Percentiles rank a stretch among this genome's conserved stretches.
Evolutionary conservation across 2,113 vertebrate species (phyloP).

Genomic region (Scatophagus argus): DNA sequence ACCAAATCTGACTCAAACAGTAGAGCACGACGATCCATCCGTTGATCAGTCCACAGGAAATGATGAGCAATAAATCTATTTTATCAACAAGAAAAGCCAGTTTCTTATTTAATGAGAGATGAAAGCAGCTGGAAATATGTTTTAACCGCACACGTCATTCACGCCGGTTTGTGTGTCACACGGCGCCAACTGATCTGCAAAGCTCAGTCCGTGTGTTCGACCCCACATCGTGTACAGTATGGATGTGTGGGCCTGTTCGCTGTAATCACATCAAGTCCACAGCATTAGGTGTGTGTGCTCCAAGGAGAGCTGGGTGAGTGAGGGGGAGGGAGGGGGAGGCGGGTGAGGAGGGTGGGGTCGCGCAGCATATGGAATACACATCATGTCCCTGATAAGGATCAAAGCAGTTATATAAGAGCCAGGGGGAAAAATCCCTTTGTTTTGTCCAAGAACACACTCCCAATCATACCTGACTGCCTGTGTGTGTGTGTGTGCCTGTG

Average conservation of each 20-base stretch:
- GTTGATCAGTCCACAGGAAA: too few species aligned
- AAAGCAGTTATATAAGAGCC: constrained; percentile 73
- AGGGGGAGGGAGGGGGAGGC: not conserved
- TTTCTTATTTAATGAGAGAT: too few species aligned
- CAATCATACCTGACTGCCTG: constrained; percentile 31
- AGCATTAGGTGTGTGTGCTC: constrained; percentile 3
- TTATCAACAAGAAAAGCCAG: too few species aligned
- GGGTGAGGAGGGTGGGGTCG: constrained; percentile 44
- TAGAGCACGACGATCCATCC: too few species aligned
- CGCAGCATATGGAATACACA: constrained; percentile 75
- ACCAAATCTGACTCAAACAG: too few species aligned
- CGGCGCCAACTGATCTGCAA: too few species aligned
- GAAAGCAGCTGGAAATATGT: too few species aligned
- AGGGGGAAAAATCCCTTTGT: constrained; percentile 67
- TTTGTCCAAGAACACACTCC: constrained; percentile 62
- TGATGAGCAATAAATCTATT: too few species aligned
- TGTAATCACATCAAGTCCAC: constrained; percentile 6
- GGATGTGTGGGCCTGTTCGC: constrained; percentile 34
- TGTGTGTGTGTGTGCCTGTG: constrained; percentile 8
- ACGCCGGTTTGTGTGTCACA: too few species aligned
- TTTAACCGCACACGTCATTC: too few species aligned
- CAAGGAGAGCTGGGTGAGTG: not conserved
- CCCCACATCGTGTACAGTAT: not conserved
- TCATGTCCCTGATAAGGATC: constrained; percentile 77
- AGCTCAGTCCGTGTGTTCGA: too few species aligned